Conservation (phyloP, 2,797 vertebrate species). For the Thalassophryne amazonica region DNA sequence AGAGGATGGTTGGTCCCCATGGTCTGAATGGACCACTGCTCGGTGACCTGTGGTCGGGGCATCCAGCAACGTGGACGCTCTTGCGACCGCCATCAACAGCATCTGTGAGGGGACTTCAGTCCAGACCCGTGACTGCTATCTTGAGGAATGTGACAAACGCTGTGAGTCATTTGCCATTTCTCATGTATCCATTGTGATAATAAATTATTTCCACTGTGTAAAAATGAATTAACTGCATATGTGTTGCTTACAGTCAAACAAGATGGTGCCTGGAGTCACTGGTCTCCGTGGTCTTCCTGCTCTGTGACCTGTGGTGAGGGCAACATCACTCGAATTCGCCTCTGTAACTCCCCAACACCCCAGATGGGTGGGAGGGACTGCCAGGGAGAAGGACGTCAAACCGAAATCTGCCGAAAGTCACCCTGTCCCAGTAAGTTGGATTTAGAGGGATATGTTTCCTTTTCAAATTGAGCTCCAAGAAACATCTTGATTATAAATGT, state of each 20-base stretch:
- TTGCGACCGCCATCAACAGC: constrained; percentile 96
- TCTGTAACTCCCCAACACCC: constrained; percentile 97
- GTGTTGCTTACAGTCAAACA: constrained; percentile 86
- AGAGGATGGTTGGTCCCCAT: constrained; percentile 96
- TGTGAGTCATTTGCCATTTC: constrained; percentile 79
- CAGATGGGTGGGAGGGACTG: constrained; percentile 94
- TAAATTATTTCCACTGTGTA: constrained; percentile 10
- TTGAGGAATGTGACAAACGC: constrained; percentile 96
- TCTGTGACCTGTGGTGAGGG: constrained; percentile 94
- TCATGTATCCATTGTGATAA: background rate
- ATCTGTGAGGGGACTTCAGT: constrained; percentile 96
- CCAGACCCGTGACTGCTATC: constrained; percentile 96
- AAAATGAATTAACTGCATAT: constrained; percentile 18
- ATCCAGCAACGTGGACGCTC: constrained; percentile 97
- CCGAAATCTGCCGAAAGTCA: constrained; percentile 85
- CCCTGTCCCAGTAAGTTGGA: constrained; percentile 89
- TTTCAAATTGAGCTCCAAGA: too few species aligned
- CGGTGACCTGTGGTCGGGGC: constrained; percentile 92
- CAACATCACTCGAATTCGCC: constrained; percentile 93
- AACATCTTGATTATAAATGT: too few species aligned
- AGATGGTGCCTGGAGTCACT: constrained; percentile 97
- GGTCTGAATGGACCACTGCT: constrained; percentile 99
- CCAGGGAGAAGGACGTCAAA: constrained; percentile 90
- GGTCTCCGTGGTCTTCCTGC: constrained; percentile 98
- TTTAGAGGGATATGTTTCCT: too few species aligned